Conservation (phyloP, 30 jellyfish, hydroid and myxozoan genomes). For the Chrysaora quinquecirrha region DNA sequence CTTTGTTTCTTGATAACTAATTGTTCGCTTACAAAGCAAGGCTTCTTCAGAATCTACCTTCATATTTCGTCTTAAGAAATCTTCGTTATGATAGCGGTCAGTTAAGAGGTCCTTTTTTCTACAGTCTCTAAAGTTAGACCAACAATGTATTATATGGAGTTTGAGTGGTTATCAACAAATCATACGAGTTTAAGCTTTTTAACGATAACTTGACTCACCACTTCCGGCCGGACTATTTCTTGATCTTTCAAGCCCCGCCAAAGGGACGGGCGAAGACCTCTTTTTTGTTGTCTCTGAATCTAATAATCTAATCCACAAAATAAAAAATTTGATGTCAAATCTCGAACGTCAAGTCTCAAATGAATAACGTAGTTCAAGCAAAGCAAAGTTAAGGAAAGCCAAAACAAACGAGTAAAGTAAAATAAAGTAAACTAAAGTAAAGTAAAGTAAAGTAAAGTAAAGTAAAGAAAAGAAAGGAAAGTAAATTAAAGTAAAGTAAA, state of each 20-base stretch:
- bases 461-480: neutral
- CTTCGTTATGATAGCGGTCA: too few species aligned
- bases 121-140: too few species aligned
- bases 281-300: constrained; percentile 66
- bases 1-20: too few species aligned
- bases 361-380: neutral
- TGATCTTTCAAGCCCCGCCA: constrained; percentile 31
- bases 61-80: too few species aligned
- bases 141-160: too few species aligned
- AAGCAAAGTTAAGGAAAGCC: neutral
- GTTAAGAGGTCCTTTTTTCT: too few species aligned
- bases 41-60: too few species aligned
- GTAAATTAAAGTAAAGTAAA: neutral
- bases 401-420: neutral
- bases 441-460: too few species aligned
- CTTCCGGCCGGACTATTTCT: constrained; percentile 77
- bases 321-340: neutral
- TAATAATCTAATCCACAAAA: constrained; percentile 22
- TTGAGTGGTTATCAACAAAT: too few species aligned
- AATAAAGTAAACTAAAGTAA: too few species aligned
- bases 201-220: constrained; percentile 53
- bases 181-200: too few species aligned
- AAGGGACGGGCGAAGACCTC: constrained; percentile 32
- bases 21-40: too few species aligned
- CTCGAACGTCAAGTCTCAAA: neutral